phyloP scores from a whole-genome alignment of 2,888 invertebrate genomes.

The Polietes domitor region DNA sequence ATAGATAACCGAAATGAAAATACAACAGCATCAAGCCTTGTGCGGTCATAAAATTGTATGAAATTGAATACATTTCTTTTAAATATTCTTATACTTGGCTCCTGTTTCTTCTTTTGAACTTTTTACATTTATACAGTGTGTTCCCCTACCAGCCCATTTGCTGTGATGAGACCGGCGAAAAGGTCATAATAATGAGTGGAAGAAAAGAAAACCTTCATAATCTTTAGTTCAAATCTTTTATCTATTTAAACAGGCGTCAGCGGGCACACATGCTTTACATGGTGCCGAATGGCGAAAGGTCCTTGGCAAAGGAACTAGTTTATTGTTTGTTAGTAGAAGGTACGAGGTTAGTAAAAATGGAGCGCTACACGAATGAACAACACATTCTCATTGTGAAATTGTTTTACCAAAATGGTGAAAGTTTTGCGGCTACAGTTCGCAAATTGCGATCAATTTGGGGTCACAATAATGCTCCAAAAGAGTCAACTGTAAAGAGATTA shows the following conservation, averaged over 20 bases:
- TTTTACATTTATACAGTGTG: background rate
- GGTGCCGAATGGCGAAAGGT: no score
- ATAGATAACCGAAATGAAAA: background rate
- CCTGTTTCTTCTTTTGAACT: background rate
- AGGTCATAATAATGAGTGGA: background rate
- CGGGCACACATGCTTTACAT: background rate
- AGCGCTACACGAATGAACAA: no score
- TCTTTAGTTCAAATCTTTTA: slow-evolving; percentile 30
- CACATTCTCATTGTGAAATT: no score
- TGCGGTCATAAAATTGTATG: background rate
- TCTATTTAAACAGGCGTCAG: slow-evolving; percentile 18
- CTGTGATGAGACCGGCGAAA: background rate
- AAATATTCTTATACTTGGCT: background rate
- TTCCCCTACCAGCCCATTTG: no score
- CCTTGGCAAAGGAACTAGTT: background rate
- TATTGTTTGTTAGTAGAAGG: background rate
- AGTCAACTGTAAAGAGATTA: no score
- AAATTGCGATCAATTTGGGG: no score
- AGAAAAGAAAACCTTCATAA: slow-evolving; percentile 17
- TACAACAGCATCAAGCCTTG: background rate
- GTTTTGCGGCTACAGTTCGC: no score
- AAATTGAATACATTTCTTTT: slow-evolving; percentile 18
- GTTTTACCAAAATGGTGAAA: no score
- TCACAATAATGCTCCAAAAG: no score
- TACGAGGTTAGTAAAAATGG: no score